Base-by-base conservation (phyloP, 2,113 vertebrate genomes). In the Hippocampus barbouri region DNA sequence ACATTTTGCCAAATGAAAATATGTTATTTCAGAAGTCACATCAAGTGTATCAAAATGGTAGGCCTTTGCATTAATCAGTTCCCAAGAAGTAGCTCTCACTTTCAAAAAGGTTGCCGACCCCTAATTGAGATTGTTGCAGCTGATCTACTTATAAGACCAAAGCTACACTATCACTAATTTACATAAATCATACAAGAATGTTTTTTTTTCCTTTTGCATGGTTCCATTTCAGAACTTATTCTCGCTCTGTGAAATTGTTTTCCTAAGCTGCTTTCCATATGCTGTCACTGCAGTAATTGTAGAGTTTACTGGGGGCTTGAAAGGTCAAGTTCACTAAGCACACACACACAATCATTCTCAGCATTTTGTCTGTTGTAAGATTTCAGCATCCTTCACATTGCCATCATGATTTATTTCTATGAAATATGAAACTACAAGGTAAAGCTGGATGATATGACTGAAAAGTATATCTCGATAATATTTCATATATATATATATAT, bases 151-250 rank as follows among this genome's bases (percentile, higher is more conserved):
- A 25, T 15, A 27, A 59, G n/a, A 45, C n/a, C n/a, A 56, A 59
- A 27, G 23, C 23, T 25, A 21, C 5, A 38, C 51, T 53, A 21
- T 53, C 20, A 60, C 23, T 30, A 60, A 30, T 60, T 27, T 60
- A 27, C 23, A 38, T 38, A 38, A 38, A 38, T 12, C 7, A 57
- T 23, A 25, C 5, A 53, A 30, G 6, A 16, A 15, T 14, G 14
- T 16, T 7, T 40, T 38, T 38, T 53, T 53, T 53, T 21, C 6
- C 34, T 63, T 38, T 38, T 63, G 7, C 34, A 34, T 63, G 34
- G 61, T 63, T 63, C 3, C 34, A 21, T 63, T 63, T 63, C 34
- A 63, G 34, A 21, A 41, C 61, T 63, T 63, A 63, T 38, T 63
- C 38, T 10, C 8, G 10, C 38, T 11, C 20, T 63, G 34, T n/a